A percentile compares a stretch with the other conserved stretches of the same genome.
These are phyloP conservation scores for Trochalopteron elliotii DNA, from an alignment of 2,113 vertebrate genomes.

Conservation along the genomic window DNA sequence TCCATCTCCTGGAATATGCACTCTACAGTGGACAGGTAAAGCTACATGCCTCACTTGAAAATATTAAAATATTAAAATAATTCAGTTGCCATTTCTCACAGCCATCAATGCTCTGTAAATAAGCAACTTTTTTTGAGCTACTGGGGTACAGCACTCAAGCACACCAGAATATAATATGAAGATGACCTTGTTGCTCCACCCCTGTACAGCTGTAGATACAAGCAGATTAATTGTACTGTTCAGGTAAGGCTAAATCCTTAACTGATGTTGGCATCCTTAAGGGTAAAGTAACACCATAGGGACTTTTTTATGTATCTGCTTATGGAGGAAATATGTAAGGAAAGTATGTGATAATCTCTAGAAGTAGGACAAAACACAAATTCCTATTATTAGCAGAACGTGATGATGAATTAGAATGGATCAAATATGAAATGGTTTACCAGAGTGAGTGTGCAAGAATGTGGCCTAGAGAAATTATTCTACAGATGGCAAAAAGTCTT, in stretches of 20 bases:
- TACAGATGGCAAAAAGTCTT: fast-evolving
- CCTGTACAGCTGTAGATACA: not conserved
- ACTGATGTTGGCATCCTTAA: not conserved
- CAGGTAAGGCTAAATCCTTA: not conserved
- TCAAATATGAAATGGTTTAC: not conserved
- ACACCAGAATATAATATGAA: not conserved
- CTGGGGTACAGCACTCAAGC: not conserved
- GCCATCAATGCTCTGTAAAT: not conserved
- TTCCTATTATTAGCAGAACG: not conserved
- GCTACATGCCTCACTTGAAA: not conserved
- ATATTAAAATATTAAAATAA: not conserved
- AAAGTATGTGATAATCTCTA: not conserved
- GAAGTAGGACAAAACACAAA: not conserved
- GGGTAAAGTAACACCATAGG: not conserved
- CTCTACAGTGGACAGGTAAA: not conserved
- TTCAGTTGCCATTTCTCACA: not conserved
- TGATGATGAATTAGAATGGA: not conserved
- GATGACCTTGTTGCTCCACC: not conserved
- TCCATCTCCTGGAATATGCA: not conserved
- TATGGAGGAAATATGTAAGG: not conserved
- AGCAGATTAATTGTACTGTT: not conserved
- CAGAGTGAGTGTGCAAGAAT: not conserved
- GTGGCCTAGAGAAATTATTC: not conserved
- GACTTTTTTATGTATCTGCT: not conserved
- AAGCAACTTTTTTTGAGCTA: not conserved